Base-by-base conservation (phyloP, 2,888 invertebrate species). In the Rotaria macrura region DNA sequence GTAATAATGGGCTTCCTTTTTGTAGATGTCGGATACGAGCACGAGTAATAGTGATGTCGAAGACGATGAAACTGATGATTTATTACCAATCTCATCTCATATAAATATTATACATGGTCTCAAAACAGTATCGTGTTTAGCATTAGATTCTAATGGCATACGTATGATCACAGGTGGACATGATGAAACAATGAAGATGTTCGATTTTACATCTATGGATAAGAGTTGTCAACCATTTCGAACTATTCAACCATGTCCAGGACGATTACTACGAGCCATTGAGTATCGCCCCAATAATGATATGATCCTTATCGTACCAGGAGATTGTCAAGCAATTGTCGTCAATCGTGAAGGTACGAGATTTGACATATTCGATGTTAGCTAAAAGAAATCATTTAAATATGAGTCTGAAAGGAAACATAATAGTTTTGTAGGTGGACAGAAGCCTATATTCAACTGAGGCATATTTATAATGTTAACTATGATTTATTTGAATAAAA, bases 181-280 rank as follows among this genome's bases (percentile, higher is more conserved):
- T 49, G 98, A 99, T 90, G 99, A 97, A 91, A 96, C 97, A 88
- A 94, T 99, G 4, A 94, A 95, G 85, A 95, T 99, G 88, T 99
- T 96, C 96, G 99, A 99, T 90, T 99, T 99, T 92, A 95, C 96
- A 87, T 98, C 98, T 9, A 98, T 99, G 97, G 97, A 98, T 90
- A 93, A 95, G 0, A 93, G 94, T 0, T 93, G 96, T 92, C 93
- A 95, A 85, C 95, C 96, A 84, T 99, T 97, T 90, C 93, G 97
- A 43, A 95, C 95, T 0, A 92, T 97, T 25, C 94, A 95, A 88
- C 97, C 98, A 0, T 96, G 96, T 89, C 97, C 97, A 91, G 95
- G 92, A 86, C 96, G 99, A 91, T 95, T 96, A 0, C 96, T 99
- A 87, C 94, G 94, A 88, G 93, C 94, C 65, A 90, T 96, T 0